Evolutionary conservation across 2,797 vertebrate species (phyloP).

Genomic region (Macropus fuliginosus): DNA sequence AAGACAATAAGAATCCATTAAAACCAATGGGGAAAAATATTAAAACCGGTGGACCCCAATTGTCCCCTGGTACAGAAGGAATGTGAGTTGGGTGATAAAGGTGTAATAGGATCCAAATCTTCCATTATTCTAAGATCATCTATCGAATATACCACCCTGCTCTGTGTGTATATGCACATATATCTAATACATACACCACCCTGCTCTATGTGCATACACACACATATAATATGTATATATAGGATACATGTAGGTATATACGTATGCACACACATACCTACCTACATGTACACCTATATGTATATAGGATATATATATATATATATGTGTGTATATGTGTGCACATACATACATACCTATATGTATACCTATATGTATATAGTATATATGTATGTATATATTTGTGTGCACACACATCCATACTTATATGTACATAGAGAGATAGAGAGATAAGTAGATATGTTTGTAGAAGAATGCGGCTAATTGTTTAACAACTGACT

Average conservation of each 20-base stretch:
- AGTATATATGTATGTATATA: neutral
- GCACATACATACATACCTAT: neutral
- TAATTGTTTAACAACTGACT: neutral
- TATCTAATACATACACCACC: no score
- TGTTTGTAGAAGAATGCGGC: neutral
- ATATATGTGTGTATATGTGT: no score
- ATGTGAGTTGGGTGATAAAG: neutral
- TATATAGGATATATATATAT: no score
- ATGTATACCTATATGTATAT: neutral
- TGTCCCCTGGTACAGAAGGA: neutral
- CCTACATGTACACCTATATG: no score
- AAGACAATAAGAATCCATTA: neutral
- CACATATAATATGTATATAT: neutral
- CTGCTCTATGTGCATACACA: neutral
- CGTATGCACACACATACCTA: no score
- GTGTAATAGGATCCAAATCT: neutral
- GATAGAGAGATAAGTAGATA: neutral
- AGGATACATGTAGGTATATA: neutral
- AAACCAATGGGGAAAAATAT: neutral
- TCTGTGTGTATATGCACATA: neutral
- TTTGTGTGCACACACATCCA: no score
- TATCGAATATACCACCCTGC: neutral
- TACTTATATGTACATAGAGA: neutral
- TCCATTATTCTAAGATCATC: neutral
- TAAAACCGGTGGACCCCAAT: neutral